Conservation (phyloP, 2,113 vertebrate genomes). For the Phylloscopus trochiloides region DNA sequence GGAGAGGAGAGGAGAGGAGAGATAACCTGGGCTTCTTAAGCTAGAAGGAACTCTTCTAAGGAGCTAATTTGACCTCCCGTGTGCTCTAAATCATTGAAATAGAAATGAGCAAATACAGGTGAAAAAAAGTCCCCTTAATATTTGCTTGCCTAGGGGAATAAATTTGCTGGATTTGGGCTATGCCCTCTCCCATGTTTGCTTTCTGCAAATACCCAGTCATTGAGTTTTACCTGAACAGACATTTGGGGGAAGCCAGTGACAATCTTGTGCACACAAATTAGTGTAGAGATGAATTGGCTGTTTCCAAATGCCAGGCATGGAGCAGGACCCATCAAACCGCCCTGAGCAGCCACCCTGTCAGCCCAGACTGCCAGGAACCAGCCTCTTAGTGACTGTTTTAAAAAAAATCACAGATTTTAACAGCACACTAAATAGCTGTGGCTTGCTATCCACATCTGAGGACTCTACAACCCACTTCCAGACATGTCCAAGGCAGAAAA, state of each 20-base stretch:
- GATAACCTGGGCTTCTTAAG: not conserved
- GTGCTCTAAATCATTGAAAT: not conserved
- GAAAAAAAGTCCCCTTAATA: not conserved
- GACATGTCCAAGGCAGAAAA: not conserved
- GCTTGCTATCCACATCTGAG: not conserved
- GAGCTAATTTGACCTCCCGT: not conserved
- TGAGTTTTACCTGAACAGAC: not conserved
- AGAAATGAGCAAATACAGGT: slow-evolving; percentile 5
- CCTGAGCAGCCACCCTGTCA: not conserved
- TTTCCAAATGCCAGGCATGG: not conserved
- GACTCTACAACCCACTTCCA: not conserved
- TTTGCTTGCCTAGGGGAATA: slow-evolving; percentile 27
- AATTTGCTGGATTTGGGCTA: slow-evolving; percentile 36
- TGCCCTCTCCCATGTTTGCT: slow-evolving; percentile 29
- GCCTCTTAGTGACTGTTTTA: not conserved
- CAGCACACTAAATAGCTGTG: not conserved
- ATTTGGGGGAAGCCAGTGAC: not conserved
- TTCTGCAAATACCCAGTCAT: slow-evolving; percentile 14
- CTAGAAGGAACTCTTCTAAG: not conserved
- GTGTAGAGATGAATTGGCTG: not conserved
- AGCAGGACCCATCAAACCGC: not conserved
- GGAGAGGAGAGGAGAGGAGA: not conserved
- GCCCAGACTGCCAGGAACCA: not conserved
- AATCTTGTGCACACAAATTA: slow-evolving; percentile 34
- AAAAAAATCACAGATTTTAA: not conserved